A percentile compares a stretch with the other conserved stretches of the same genome.
Evolutionary conservation across 2,888 invertebrate species (phyloP).

Genomic region (Tortricodes alternella): DNA sequence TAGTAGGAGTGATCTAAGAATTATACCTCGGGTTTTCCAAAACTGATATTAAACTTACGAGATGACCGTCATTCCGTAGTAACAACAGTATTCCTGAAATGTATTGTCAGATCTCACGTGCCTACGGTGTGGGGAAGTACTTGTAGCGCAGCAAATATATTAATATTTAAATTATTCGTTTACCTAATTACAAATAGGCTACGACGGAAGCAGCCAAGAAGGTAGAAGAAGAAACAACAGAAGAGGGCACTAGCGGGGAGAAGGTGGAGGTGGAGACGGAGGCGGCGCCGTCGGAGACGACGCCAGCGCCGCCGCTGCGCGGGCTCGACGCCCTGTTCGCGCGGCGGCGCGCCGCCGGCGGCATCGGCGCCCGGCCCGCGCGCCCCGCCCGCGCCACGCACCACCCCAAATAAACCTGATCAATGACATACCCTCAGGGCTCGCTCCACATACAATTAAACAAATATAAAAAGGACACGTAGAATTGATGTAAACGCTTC

Average conservation of each 20-base stretch:
- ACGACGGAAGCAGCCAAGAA: conserved; percentile 71
- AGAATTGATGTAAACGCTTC: too few relatives aligned
- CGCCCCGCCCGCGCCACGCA: conserved; percentile 59
- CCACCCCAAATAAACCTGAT: conserved; percentile 46
- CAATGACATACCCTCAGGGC: conserved; percentile 7
- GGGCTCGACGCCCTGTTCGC: conserved; percentile 87
- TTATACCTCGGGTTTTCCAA: too few relatives aligned
- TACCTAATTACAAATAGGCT: conserved; percentile 49
- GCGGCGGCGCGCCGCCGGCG: conserved; percentile 85
- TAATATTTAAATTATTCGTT: too few relatives aligned
- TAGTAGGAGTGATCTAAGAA: too few relatives aligned
- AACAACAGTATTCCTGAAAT: too few relatives aligned
- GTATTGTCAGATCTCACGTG: too few relatives aligned
- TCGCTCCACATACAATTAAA: conserved; percentile 2
- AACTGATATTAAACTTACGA: too few relatives aligned
- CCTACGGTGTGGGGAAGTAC: too few relatives aligned
- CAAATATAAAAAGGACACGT: neutral
- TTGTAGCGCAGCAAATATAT: too few relatives aligned
- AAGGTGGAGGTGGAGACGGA: conserved; percentile 67
- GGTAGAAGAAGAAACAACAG: conserved; percentile 60
- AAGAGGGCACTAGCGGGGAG: conserved; percentile 70
- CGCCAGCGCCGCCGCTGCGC: conserved; percentile 82
- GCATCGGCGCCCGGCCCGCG: conserved; percentile 58
- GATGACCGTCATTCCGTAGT: too few relatives aligned
- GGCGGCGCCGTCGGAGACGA: conserved; percentile 63